Base-by-base conservation (phyloP, 2,797 vertebrate species). In the Columba guinea region DNA sequence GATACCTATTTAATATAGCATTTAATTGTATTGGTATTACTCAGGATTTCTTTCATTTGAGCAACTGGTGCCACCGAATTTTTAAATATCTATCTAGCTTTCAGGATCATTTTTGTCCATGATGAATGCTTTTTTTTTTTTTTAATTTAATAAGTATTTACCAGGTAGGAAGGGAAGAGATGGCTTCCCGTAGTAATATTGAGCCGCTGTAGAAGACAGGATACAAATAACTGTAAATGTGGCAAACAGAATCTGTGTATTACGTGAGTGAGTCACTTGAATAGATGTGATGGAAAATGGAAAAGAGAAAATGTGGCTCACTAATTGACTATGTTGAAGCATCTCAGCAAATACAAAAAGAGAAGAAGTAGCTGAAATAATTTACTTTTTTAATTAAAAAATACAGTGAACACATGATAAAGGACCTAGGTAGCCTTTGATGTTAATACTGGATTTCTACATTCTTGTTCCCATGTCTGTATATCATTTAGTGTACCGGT, bases 201-300 rank as follows among this genome's bases (percentile, higher is more conserved):
- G 80, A 90, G 41, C 89, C 74, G 56, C 37, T 46, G 60, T 27
- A 64, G 83, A 89, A 80, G 74, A 76, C 49, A 69, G 68, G 35
- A 84, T 65, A 82, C 76, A 94, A 94, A 86, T 88, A 95, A 94
- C 70, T 82, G 83, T 74, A 84, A 92, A 79, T 70, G 74, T 41
- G 93, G 77, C 80, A 73, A 85, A 84, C 37, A 76, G 86, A 94
- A 82, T 82, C 18, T 69, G 58, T 73, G 41, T 60, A 34, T 85
- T 93, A 71, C 0, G 4, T 74, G 83, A 78, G 32, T 86, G 90
- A 95, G 70, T 96, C 44, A 84, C 70, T 84, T 79, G 65, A 89
- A 56, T 69, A 82, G 73, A 90, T 41, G 32, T 26, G 75, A 24
- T 10, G 81, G 69, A 85, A 94, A 89, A 84, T 60, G 63, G 44